A percentile compares a stretch with the other conserved stretches of the same genome.
Evolutionary conservation across 2,113 vertebrate genomes (phyloP).

Genomic region (Spea bombifrons): DNA sequence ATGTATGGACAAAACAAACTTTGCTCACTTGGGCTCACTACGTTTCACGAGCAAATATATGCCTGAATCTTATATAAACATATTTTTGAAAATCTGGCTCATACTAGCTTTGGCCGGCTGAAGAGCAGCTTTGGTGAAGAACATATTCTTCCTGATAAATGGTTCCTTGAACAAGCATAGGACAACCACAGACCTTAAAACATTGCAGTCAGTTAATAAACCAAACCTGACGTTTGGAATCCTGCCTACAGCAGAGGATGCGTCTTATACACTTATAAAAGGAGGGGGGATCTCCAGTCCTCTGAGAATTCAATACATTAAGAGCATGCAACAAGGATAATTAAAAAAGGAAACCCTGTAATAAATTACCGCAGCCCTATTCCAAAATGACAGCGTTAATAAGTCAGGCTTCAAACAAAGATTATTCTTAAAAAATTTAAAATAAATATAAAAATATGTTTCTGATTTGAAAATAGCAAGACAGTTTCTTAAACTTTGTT

Average conservation of each 20-base stretch:
- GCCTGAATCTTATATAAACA: not conserved
- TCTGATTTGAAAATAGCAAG: too few species aligned
- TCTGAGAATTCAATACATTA: not conserved
- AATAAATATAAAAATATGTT: too few species aligned
- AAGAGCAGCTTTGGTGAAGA: not conserved
- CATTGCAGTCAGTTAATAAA: constrained; percentile 15
- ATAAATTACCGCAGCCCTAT: not conserved
- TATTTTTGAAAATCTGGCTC: constrained; percentile 24
- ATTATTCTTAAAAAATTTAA: too few species aligned
- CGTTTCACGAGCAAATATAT: too few species aligned
- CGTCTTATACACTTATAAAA: not conserved
- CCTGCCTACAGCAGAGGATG: not conserved
- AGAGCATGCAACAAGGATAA: not conserved
- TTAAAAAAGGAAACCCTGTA: not conserved
- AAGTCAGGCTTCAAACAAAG: not conserved
- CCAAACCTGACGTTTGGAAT: constrained; percentile 6
- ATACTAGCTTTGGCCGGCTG: constrained; percentile 16
- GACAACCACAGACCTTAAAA: constrained; percentile 12
- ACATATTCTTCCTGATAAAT: constrained; percentile 32
- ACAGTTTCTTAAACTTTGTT: too few species aligned
- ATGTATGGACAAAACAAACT: too few species aligned
- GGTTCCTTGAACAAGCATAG: constrained; percentile 6
- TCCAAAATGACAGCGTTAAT: not conserved
- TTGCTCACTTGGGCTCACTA: too few species aligned
- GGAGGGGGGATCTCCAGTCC: not conserved